Conservation (phyloP, 1,140 invertebrate genomes). For the Danaus plexippus region DNA sequence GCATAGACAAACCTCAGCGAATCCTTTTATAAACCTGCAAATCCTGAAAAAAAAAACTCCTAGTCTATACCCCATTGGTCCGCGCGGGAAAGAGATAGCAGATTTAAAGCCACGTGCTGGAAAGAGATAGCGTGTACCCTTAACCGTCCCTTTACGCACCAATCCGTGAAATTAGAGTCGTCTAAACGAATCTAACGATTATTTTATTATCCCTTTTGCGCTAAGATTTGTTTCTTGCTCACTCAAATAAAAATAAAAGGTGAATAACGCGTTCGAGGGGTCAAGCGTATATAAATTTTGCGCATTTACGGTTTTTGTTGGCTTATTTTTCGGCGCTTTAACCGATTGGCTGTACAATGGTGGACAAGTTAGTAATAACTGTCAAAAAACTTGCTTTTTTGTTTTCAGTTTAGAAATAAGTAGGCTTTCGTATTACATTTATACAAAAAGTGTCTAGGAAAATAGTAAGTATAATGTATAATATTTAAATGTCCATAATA, state of each 20-base stretch:
- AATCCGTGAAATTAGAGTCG: slow-evolving; percentile 69
- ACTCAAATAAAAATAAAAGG: slow-evolving; percentile 72
- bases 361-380: slow-evolving; percentile 5
- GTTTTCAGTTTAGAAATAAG: too few relatives aligned
- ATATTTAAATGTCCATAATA: too few relatives aligned
- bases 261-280: slow-evolving; percentile 64
- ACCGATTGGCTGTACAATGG: slow-evolving; percentile 18
- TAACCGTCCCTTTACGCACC: slow-evolving; percentile 63
- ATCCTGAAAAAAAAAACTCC: slow-evolving; percentile 36
- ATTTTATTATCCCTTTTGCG: slow-evolving; percentile 71
- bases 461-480: too few relatives aligned
- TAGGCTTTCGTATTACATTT: too few relatives aligned
- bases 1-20: background rate
- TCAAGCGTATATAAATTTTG: slow-evolving; percentile 64
- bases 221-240: slow-evolving; percentile 72
- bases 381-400: too few relatives aligned
- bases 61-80: slow-evolving; percentile 42
- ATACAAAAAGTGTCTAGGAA: too few relatives aligned
- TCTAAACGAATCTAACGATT: slow-evolving; percentile 72
- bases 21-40: slow-evolving; percentile 37
- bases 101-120: slow-evolving; percentile 8
- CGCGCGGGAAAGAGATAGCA: slow-evolving; percentile 25
- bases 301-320: slow-evolving; percentile 49
- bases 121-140: slow-evolving; percentile 41
- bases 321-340: slow-evolving; percentile 62